A percentile compares a stretch with the other conserved stretches of the same genome.
phyloP scores from a whole-genome alignment of 2,797 vertebrate species.

The Pelochelys cantorii region DNA sequence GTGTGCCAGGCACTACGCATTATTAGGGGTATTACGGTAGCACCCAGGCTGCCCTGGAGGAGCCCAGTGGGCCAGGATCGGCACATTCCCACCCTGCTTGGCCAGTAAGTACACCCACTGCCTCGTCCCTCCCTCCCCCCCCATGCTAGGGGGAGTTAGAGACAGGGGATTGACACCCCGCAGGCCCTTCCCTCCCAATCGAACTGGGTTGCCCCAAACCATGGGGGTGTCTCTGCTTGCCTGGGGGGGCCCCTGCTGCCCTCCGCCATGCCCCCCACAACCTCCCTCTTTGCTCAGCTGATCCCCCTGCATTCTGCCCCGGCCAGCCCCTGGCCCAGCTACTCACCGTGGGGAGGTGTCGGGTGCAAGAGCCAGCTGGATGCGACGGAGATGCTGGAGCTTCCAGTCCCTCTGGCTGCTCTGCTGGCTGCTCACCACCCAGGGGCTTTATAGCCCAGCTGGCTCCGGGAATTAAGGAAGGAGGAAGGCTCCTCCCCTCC shows the following conservation, averaged over 20 bases:
- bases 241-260: not conserved
- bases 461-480: conserved; percentile 6
- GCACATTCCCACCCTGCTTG: not conserved
- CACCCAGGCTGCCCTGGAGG: too few relatives aligned
- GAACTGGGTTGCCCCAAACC: not conserved
- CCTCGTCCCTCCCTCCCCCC: fast-evolving
- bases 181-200: not conserved
- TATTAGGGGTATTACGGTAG: too few relatives aligned
- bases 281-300: not conserved
- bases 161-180: not conserved
- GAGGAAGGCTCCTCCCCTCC: conserved; percentile 18
- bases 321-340: not conserved
- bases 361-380: not conserved
- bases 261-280: not conserved
- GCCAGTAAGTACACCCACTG: not conserved
- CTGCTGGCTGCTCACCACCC: not conserved
- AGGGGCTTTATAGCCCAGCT: conserved; percentile 54
- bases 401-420: not conserved
- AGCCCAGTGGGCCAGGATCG: too few relatives aligned
- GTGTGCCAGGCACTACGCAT: too few relatives aligned
- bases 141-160: not conserved
- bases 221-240: not conserved
- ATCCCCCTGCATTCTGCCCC: not conserved
- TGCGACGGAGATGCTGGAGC: not conserved
- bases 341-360: not conserved